Evolutionary conservation across 2,797 vertebrate species (phyloP), one percentile per base, ranked within the genome.

Genomic region (Philypnodon macrostomus): DNA sequence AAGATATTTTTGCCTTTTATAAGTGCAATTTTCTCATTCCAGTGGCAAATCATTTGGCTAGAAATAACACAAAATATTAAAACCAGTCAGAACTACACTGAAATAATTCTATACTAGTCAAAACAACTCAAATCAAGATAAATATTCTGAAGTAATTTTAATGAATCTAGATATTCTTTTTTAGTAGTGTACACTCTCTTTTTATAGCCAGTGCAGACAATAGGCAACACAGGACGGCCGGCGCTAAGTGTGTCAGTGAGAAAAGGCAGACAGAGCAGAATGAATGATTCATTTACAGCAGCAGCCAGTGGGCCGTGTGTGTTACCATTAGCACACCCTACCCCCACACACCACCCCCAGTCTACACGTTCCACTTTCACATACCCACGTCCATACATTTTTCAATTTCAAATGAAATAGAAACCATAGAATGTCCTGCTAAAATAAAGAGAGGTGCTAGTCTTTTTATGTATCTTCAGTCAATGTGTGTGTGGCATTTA

Each of bases 221-320:
- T 65, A 51, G 63, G 41, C 47, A 54, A 44, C 36, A n/a, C 23
- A 34, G 26, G 32, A 44, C 54, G 4, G 14, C 39, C 39, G 2
- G 13, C 6, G 26, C 37, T 62, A 75, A 77, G 75, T 79, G 60
- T 72, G 76, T 79, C 77, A 72, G 48, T 27, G 56, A 67, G 67
- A 69, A 55, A 42, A 67, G 64, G 58, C 67, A 73, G 70, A 74
- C 58, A 67, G 48, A 57, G 17, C 37, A 61, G 63, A 67, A 73
- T 74, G 70, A 60, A 80, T 88, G 67, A 81, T 83, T 87, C 68
- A 88, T 86, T 81, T 71, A 63, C 63, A 70, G 59, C n/a, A n/a
- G 55, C 66, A 68, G 54, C 52, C 60, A 48, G 45, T 75, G 73
- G 59, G 47, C 59, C 53, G 33, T 66, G 69, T 53, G 66, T 68